Percentiles rank a stretch among this genome's conserved stretches.
These are phyloP conservation scores for Pithys albifrons DNA, from an alignment of 2,113 vertebrate species.

Conservation along the genomic window DNA sequence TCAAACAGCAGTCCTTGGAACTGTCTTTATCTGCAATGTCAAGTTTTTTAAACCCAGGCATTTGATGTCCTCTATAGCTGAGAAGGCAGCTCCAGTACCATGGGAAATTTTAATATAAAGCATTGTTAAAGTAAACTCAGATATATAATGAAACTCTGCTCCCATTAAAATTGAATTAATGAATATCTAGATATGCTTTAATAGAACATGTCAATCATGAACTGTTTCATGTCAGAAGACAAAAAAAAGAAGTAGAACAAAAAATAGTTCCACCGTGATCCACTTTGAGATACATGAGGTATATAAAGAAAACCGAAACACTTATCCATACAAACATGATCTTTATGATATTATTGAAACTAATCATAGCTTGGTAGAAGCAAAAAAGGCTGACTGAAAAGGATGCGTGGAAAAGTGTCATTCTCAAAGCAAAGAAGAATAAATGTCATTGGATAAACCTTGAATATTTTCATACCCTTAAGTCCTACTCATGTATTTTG, in stretches of 20 bases:
- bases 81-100: background rate
- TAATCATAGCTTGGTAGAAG: background rate
- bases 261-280: conserved; percentile 6
- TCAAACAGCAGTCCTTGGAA: background rate
- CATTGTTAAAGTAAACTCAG: conserved; percentile 24
- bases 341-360: background rate
- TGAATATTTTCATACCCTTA: background rate
- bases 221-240: background rate
- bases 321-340: background rate
- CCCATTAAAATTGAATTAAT: conserved; percentile 29
- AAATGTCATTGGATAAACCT: background rate
- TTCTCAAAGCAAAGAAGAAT: background rate
- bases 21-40: conserved; percentile 31
- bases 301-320: background rate
- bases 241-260: background rate
- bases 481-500: background rate
- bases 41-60: conserved; percentile 13
- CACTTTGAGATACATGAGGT: background rate
- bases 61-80: background rate
- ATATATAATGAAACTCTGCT: conserved; percentile 11
- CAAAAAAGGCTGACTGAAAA: background rate
- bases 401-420: background rate
- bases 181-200: conserved; percentile 1
- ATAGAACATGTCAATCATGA: background rate
- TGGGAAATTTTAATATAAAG: conserved; percentile 46